Conservation (phyloP, 2,113 vertebrate species). For the Brachirus orientalis region DNA sequence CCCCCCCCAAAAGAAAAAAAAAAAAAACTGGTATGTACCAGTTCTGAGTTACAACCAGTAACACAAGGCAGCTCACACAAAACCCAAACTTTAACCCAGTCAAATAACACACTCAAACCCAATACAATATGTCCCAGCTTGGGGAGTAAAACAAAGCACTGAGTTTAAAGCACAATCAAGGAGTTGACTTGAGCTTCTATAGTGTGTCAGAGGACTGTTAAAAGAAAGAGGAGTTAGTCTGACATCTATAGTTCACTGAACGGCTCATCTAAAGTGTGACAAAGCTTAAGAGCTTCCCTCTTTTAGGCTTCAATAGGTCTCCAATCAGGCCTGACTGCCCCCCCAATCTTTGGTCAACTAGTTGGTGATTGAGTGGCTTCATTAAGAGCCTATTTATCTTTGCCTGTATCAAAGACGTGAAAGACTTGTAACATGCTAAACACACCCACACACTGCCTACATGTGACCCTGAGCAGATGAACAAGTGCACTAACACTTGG, state of each 20-base stretch:
- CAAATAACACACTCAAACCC: constrained; percentile 26
- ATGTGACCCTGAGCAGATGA: constrained; percentile 49
- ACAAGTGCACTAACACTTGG: constrained; percentile 22
- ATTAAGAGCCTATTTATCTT: constrained; percentile 80
- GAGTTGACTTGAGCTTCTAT: constrained; percentile 59
- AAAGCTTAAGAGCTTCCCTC: constrained; percentile 60
- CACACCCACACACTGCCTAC: constrained; percentile 54
- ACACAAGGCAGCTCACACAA: constrained; percentile 54
- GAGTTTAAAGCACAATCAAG: constrained; percentile 67
- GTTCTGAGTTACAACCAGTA: constrained; percentile 51
- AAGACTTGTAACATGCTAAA: constrained; percentile 61
- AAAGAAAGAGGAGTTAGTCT: constrained; percentile 61
- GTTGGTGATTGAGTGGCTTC: constrained; percentile 77
- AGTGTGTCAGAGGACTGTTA: constrained; percentile 62
- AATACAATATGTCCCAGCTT: constrained; percentile 50
- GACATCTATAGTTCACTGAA: constrained; percentile 59
- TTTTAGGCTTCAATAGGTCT: constrained; percentile 57
- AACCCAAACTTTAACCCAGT: constrained; percentile 33
- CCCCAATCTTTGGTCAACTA: constrained; percentile 71
- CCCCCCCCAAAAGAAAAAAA: constrained; percentile 22
- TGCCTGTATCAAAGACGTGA: constrained; percentile 53
- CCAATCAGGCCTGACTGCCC: constrained; percentile 65
- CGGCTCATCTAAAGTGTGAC: constrained; percentile 71
- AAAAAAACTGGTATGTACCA: constrained; percentile 62
- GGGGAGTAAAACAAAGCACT: constrained; percentile 70